Evolutionary conservation across 2,888 invertebrate genomes (phyloP), one percentile per base, ranked within the genome.

Genomic region (Sarcophaga subvicina): DNA sequence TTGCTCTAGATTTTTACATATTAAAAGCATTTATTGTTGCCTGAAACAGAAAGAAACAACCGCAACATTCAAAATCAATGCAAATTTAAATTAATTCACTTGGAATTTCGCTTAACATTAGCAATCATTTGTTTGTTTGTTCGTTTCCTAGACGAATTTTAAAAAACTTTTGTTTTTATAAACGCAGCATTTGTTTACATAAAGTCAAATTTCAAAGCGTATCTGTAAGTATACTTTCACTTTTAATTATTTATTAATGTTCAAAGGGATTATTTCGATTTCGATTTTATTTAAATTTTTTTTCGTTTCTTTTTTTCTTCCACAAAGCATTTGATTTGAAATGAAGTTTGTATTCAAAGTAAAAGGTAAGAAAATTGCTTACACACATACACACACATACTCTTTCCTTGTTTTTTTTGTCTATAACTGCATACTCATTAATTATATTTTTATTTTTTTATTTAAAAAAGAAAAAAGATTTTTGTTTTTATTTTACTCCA

Each of bases 1-100:
- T 83, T 83, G 83, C 80, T 87, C 83, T 83, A 83, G 83, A 81
- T 87, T 87, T 75, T 80, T 87, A 71, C 59, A 83, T 71, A 69
- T 72, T 82, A 82, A 62, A 54, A 66, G 63, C n/a, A 73, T 69
- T 80, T 73, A 69, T 73, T 73, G 20, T 72, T 20, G 27, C 3
- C 3, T 37, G 37, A 8, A 22, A 1, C 1, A 22, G 1, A 22
- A 22, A 37, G 10, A 27, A 59, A 27, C 60, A 72, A 66, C 27
- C 37, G 5, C 76, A 77, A 27, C 12, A 11, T 17, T 10, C 14
- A 25, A 22, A 54, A 20, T 59, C n/a, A 66, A 75, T n/a, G 54
- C 17, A 73, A 76, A 77, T 49, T 76, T 20, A 76, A 69, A 47
- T 22, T 64, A 25, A 37, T 37, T 37, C 37, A 10, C 37, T 63